Base-by-base conservation (phyloP, 2,113 vertebrate species). In the Ia io region DNA sequence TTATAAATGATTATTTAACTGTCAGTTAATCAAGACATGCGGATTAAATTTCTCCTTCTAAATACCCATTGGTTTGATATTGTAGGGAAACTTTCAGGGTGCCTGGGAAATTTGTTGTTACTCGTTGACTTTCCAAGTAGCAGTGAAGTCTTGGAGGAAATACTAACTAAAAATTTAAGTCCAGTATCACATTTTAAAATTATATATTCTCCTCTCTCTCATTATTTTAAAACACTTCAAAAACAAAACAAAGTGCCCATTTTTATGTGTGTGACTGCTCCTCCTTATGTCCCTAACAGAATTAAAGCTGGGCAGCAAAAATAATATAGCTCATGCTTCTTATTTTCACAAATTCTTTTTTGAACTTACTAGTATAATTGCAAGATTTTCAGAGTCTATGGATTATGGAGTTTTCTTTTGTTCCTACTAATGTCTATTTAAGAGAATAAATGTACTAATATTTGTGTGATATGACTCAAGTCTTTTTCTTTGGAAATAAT, bases 1-100 rank as follows among this genome's bases (percentile, higher is more conserved):
- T 94, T 78, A 47, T 12, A 85, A 93, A 85, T 83, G 28, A 94
- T 49, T 91, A 73, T 56, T 87, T 95, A 96, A 94, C 59, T 94
- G 32, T 91, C 74, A 88, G 20, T 85, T 44, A 93, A 95, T 59
- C 10, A 88, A 53, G 20, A 94, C 56, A 90, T 84, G 44, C 88
- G 86, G 71, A 71, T 83, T 93, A 88, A 82, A 91, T 96, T 93
- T 88, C 32, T 84, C 32, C 47, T 83, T 59, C 69, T 84, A 84
- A 84, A 93, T 85, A 49, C 18, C 32, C 61, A 86, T 65, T 95
- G 28, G 44, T 84, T 92, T 96, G 84, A 95, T 88, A 91, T 23
- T 84, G 71, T 82, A 84, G 67, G 40, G 80, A 94, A 91, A 9
- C 14, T 92, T 16, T 87, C 44, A 80, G 71, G 90, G 44, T 94